Conservation (phyloP, 2,113 vertebrate species). For the Ictalurus furcatus region DNA sequence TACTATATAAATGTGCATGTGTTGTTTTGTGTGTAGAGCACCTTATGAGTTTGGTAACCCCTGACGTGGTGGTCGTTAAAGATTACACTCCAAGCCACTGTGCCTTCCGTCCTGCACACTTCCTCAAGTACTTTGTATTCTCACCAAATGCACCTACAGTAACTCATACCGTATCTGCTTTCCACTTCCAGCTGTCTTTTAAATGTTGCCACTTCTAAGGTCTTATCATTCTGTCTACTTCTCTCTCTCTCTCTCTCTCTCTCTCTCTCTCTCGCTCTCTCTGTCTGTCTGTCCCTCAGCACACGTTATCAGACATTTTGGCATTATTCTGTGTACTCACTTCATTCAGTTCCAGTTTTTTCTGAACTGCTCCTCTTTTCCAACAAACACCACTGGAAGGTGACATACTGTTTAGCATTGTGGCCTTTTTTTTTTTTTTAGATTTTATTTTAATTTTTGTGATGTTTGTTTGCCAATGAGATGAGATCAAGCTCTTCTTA, state of each 20-base stretch:
- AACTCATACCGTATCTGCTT: constrained; percentile 49
- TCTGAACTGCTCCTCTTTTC: constrained; percentile 40
- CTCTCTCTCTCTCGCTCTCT: neutral
- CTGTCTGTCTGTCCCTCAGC: neutral
- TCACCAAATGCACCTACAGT: constrained; percentile 76
- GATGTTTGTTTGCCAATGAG: constrained; percentile 74
- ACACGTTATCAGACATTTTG: constrained; percentile 16
- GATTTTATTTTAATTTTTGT: constrained; percentile 66
- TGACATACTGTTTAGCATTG: constrained; percentile 75
- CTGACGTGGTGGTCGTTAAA: constrained; percentile 73
- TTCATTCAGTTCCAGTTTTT: neutral
- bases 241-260: constrained; percentile 1
- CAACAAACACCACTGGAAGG: constrained; percentile 70
- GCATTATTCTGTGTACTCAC: constrained; percentile 6
- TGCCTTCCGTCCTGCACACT: constrained; percentile 83
- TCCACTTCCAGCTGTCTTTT: neutral
- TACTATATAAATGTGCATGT: constrained; percentile 65
- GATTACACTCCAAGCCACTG: constrained; percentile 76
- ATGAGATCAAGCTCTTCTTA: constrained; percentile 75
- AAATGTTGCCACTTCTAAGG: neutral
- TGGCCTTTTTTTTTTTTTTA: constrained; percentile 71
- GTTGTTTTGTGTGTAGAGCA: constrained; percentile 67
- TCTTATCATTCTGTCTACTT: neutral
- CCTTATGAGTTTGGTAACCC: constrained; percentile 71
- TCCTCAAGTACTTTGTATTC: constrained; percentile 78